A percentile compares a stretch with the other conserved stretches of the same genome.
Conservation (phyloP, 2,113 vertebrate species). For the Onychorhynchus coronatus region DNA sequence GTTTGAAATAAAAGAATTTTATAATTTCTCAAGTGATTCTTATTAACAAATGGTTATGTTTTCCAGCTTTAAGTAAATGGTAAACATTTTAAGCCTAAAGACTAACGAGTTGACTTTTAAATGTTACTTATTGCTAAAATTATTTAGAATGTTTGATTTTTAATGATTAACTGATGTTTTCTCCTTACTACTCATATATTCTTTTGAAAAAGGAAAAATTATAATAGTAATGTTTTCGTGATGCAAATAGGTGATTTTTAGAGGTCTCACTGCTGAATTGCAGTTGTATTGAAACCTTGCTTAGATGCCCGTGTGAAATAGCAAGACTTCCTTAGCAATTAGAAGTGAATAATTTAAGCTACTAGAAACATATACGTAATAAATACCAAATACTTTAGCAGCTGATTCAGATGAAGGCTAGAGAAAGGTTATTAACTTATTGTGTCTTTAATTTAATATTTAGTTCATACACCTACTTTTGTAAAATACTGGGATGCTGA, state of each 20-base stretch:
- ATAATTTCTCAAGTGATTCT: constrained; percentile 6
- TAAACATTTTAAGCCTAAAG: constrained; percentile 30
- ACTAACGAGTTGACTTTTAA: constrained; percentile 14
- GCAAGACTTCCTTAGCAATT: background rate
- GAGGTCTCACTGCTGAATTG: constrained; percentile 4
- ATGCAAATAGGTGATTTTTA: constrained; percentile 4
- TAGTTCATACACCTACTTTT: background rate
- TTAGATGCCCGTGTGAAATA: constrained; percentile 14
- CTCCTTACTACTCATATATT: background rate
- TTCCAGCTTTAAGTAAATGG: constrained; percentile 6
- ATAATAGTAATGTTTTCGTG: background rate
- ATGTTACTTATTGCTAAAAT: constrained; percentile 52
- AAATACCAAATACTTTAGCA: constrained; percentile 14
- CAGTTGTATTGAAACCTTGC: constrained; percentile 15
- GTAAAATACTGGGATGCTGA: background rate
- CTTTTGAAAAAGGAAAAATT: background rate
- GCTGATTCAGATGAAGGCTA: background rate
- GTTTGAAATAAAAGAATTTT: constrained; percentile 21
- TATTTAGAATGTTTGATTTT: constrained; percentile 40
- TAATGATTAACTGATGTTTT: constrained; percentile 49
- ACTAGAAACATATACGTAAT: background rate
- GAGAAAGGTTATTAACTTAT: background rate
- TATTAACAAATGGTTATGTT: background rate
- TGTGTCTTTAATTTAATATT: background rate
- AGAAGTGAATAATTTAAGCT: background rate